Base-by-base conservation (phyloP, 2,888 invertebrate species). In the Phortica magna region DNA sequence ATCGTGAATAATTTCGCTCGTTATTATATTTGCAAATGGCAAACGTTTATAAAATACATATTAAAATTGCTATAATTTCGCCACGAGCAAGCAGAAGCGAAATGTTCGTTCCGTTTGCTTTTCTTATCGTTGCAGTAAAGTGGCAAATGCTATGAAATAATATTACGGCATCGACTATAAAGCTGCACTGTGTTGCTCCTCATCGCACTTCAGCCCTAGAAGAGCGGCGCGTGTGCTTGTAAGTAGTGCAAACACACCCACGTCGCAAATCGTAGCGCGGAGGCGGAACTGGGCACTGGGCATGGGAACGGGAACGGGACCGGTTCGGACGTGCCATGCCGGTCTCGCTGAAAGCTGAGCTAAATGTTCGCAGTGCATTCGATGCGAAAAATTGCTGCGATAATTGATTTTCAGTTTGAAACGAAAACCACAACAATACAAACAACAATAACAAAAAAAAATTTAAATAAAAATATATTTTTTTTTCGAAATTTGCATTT, bases 401-500 rank as follows among this genome's bases (percentile, higher is more conserved):
- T 71, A 71, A 71, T 71, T 71, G 55, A 71, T 71, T 71, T 55
- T 19, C 31, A 53, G 12, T 48, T 68, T 19, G 43, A n/a, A 42
- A 17, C 41, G n/a, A 9, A 12, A 12, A 1, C 14, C 14, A 48
- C 9, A 12, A 48, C 0, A 48, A 48, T 42, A 61, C 19, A 42
- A 61, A 39, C 41, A 41, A 59, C 14, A 42, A 31, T 14, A 39
- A 10, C 31, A 48, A 55, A 55, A 71, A 31, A 48, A 68, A 6
- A n/a, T n/a, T n/a, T 48, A 7, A 43, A 7, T 68, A 68, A 41
- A 42, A 14, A 65, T 64, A 9, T 14, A 14, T 14, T 31, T 31
- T 31, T 31, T 31, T 1, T 48, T 48, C 53, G 31, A 10, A 70
- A 80, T 80, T 80, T 78, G 77, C 73, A 78, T 82, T 55, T 79